Evolutionary conservation across 1,140 invertebrate species (phyloP), one percentile per base, ranked within the genome.

Genomic region (Lethrus apterus): DNA sequence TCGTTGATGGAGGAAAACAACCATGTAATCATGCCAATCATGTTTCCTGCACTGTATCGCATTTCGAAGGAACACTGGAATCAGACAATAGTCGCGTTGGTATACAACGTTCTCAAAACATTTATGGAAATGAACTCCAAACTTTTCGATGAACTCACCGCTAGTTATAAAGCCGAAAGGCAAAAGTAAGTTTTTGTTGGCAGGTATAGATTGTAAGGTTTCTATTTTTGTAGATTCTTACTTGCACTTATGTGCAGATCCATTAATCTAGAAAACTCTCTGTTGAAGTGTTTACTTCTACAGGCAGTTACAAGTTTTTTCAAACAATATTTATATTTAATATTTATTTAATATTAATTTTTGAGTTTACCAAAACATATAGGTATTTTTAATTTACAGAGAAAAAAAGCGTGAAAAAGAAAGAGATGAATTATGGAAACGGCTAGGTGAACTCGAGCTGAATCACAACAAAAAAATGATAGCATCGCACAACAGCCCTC

Each of bases 81-180:
- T 76, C 94, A 98, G 77, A 98, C 95, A 45, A 99, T 99, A 62
- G 88, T 98, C 58, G 94, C 95, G 31, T 83, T 99, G 57, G 93
- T 99, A 62, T 99, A 99, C 76, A 99, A 99, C 72, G 95, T 98
- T 63, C 80, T 99, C 60, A 98, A 99, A 74, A 87, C 96, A 49
- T 98, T 99, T 71, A 99, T 98, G 95, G 95, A 99, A 73, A 98
- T 99, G 91, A 98, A 99, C 76, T 94, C 93, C 60, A 97, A 95
- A 72, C 78, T 99, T 24, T 99, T 99, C 71, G 94, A 99, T 72
- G 92, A 98, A 70, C 85, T 98, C 64, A 96, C 94, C 59, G 89
- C 93, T 64, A 93, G 91, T 69, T 98, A 97, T 74, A 97, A 98
- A 75, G 87, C 90, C 58, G 93, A 97, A 71, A 76, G 91, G 71